Base-by-base conservation (phyloP, 1,140 invertebrate species). In the Drosophila trapezifrons region DNA sequence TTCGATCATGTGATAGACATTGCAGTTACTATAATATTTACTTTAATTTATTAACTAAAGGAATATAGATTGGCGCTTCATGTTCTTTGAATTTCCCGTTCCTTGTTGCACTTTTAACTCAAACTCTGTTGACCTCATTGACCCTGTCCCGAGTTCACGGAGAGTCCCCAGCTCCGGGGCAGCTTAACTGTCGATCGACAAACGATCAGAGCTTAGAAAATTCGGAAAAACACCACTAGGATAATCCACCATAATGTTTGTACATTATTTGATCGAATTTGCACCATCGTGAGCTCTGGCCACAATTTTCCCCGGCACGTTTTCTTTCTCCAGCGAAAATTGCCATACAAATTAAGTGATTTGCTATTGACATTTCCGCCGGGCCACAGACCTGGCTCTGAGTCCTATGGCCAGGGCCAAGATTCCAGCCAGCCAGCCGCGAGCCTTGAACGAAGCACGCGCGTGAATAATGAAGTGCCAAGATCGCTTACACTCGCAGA, bases 381-480 rank as follows among this genome's bases (percentile, higher is more conserved):
- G 57, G 49, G 75, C 42, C 32, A 22, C 20, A 32, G 32, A 58
- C 29, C 29, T 32, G 29, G 29, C 64, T 20, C 27, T 13, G 17
- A 71, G 67, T 52, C 70, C 57, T 47, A 46, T 59, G 40, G 15
- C 60, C 55, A 49, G 73, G 32, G 27, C 54, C 59, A 42, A 75
- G 55, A 51, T 51, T 63, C 20, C 45, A 60, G 27, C 54, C 45
- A 60, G 27, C 54, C 32, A 57, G 73, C 57, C 64, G 63, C 80
- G 54, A 86, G 83, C 84, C 84, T 89, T 87, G 79, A 89, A 87
- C 73, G 72, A 49, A 59, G 84, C 84, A 89, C 84, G 84, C 84
- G 87, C 87, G 80, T 90, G 87, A 90, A 87, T 90, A 90, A 90
- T 90, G 87, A 90, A 90, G 87, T 90, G 87, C 83, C 87, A 90